Conservation (phyloP, 1,140 invertebrate genomes). For the Polyergus mexicanus region DNA sequence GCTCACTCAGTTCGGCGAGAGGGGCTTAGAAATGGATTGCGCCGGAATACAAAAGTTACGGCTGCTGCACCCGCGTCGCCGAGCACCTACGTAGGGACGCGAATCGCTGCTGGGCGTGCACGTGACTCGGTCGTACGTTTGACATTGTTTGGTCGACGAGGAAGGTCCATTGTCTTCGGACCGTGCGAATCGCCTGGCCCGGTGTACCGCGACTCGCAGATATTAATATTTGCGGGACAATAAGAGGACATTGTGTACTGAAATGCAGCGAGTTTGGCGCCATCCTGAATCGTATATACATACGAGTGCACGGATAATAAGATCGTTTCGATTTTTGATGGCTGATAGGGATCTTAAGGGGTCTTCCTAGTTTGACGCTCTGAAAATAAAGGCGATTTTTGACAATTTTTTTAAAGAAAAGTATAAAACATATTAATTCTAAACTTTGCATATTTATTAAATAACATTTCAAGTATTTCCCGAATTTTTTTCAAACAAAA, state of each 20-base stretch:
- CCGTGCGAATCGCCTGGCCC: conserved; percentile 71
- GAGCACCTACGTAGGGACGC: conserved; percentile 26
- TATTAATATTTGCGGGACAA: conserved; percentile 73
- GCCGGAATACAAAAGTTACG: conserved; percentile 80
- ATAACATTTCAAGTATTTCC: no score
- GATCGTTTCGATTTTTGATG: background rate
- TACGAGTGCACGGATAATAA: background rate
- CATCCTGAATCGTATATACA: conserved; percentile 1
- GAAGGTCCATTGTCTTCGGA: conserved; percentile 77
- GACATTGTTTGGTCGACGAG: conserved; percentile 77
- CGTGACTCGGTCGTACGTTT: conserved; percentile 73
- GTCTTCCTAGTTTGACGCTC: no score
- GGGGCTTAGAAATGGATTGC: conserved; percentile 59
- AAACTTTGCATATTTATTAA: no score
- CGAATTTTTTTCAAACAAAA: no score
- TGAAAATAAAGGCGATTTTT: no score
- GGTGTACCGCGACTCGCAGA: conserved; percentile 48
- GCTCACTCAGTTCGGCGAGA: background rate
- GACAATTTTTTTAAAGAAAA: no score
- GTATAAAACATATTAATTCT: no score
- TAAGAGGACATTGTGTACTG: conserved; percentile 38
- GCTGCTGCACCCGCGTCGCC: conserved; percentile 72
- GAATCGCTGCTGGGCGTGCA: conserved; percentile 61
- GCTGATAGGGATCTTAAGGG: background rate
- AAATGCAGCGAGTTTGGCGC: conserved; percentile 60